Evolutionary conservation across 2,797 vertebrate genomes (phyloP), one percentile per base, ranked within the genome.

Genomic region (Acipenser oxyrinchus): DNA sequence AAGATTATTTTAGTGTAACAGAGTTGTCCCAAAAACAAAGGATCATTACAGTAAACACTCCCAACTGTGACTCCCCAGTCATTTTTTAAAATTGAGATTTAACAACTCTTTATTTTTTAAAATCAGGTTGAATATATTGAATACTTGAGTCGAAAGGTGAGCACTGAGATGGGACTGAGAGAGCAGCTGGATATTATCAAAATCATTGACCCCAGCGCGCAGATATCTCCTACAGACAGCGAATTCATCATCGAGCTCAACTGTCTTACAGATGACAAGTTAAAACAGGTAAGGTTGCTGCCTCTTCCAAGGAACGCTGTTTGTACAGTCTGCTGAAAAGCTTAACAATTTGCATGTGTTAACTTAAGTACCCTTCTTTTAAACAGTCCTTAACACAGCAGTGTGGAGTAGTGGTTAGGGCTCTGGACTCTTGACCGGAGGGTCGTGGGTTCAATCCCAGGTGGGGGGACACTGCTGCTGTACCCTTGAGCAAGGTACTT

Each of bases 121-220:
- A 53, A 72, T 73, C 78, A 99, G 97, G 97, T 99, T 83, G 96
- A 99, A 88, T 99, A 99, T 86, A 99, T 99, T 13, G 97, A 99
- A 68, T 99, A 98, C 80, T 82, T 99, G 75, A 99, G 97, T 77
- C 91, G 97, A 49, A 98, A 96, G 88, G 96, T 99, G 70, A 99
- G 97, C 86, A 98, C 94, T 58, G 97, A 99, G 84, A 99, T 99
- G 97, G 97, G 96, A 59, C 92, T 99, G 72, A 89, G 96, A 71
- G 97, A 99, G 75, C 97, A 99, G 79, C 93, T 99, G 73, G 97
- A 99, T 83, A 99, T 99, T 79, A 99, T 99, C 82, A 99, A 99
- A 86, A 99, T 99, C 82, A 99, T 98, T 70, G 97, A 99, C 82
- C 97, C 97, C 18, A 92, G 90, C 57, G n/a, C n/a, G 74, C 96